Evolutionary conservation across 2,113 vertebrate species (phyloP), one percentile per base, ranked within the genome.

Genomic region (Xiphophorus couchianus): DNA sequence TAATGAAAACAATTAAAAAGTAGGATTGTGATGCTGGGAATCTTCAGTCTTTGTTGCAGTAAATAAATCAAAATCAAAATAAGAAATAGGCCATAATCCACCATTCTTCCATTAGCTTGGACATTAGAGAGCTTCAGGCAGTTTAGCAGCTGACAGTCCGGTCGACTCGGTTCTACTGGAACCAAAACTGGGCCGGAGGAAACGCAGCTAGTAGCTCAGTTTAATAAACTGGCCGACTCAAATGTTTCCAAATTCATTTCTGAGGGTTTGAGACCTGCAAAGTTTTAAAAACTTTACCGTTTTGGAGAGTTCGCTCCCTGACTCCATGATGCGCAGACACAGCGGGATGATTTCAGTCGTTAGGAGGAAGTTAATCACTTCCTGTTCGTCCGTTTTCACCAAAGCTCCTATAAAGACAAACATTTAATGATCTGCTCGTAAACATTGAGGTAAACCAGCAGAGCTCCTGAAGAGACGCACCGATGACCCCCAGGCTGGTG

Each of bases 321-420:
- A 98, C 90, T 99, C 98, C 98, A 99, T 99, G 86, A 99, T 99
- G 66, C 98, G 97, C 68, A 99, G 96, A 90, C 98, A 99, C 68
- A 99, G 93, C 9, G 98, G 98, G 88, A 99, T 99, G 90, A 99
- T 99, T 94, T 99, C 98, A 88, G 98, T 99, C 42, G 98, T 99
- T 83, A 99, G 74, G 74, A 99, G 95, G 90, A 99, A 99, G 91
- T 99, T 99, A 81, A 99, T 99, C 86, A 99, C 98, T 93, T 99
- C 98, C 87, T 99, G 98, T 78, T 99, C 98, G 27, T 99, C 98
- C 5, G 98, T 99, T 94, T 99, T 99, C 76, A 99, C 98, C 91
- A 99, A 91, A 10, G 98, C 98, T 39, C 98, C 98, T 99, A 82
- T 22, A 81, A 74, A 83, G 2, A 67, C 10, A 37, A 25, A 67